Evolutionary conservation across 2,888 invertebrate species (phyloP), one percentile per base, ranked within the genome.

Genomic region (Andrena marginata): DNA sequence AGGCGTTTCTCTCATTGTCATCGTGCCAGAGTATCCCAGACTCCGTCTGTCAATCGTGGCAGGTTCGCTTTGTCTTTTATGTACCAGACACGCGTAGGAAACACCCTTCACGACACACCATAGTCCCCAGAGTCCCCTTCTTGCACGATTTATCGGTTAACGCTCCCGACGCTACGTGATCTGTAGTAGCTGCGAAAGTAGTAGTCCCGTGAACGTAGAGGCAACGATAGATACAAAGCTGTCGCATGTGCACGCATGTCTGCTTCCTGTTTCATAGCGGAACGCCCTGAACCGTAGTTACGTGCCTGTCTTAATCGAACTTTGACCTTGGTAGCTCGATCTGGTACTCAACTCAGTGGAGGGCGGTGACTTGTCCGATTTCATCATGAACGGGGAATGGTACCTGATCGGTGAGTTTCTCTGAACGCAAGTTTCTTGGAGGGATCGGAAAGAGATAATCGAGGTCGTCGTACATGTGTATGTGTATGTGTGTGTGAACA

Each of bases 311-410:
- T 92, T 93, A 93, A 93, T 92, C 90, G 89, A 92, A 92, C 90
- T 93, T 93, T 93, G 90, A 92, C 90, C 90, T 93, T 90, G 92
- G 95, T 96, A 98, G 97, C 96, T 99, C 95, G 98, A 99, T 96
- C 97, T 99, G 95, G 96, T 97, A 95, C 97, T 99, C 94, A 98
- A 99, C 95, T 98, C 98, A 93, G 97, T 98, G 94, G 96, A 96
- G 91, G 98, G 98, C 90, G 99, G 99, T 89, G 99, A 99, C 95
- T 96, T 98, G 92, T 97, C 98, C 92, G 98, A 98, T 95, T 99
- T 99, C 96, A 99, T 99, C 94, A 97, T 98, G 92, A 99, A 99
- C 94, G 99, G 99, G 93, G 99, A 99, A 95, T 99, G 99, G 99
- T 98, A 99, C 95, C 96, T 99, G 94, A 97, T 99, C 95, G 99